Evolutionary conservation across 1,140 invertebrate species (phyloP), one percentile per base, ranked within the genome.

Genomic region (Pseudachorutes palmiensis): DNA sequence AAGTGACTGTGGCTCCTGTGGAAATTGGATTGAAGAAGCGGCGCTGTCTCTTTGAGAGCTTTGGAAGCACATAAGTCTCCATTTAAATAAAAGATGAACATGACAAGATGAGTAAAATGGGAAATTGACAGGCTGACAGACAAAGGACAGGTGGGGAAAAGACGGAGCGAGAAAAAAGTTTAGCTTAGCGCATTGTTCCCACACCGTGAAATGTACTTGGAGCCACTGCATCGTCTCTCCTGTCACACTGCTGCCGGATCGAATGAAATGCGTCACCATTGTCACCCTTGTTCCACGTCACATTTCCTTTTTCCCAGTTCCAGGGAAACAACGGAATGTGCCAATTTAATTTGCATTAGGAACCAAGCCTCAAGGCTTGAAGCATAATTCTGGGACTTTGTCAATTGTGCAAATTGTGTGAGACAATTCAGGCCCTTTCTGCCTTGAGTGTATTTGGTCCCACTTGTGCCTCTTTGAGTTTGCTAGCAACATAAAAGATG

Each of bases 111-210:
- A 24, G 51, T 16, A 55, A 55, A 55, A 55, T 3, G 12, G 51
- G 24, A 22, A 55, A 55, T 55, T 55, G 51, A 55, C 51, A 55
- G 51, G 51, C 51, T 55, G 51, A 55, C 51, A 55, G 51, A 24
- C 12, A 55, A 12, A 55, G 24, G 51, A 55, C 51, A 55, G 51
- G 51, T 55, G 51, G 24, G 24, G 51, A 55, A 14, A 55, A 16
- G 24, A 55, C 24, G 24, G 51, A 24, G 24, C 12, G 51, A 55
- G 5, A 55, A 55, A 55, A 55, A 55, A 16, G 51, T 55, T 22
- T 5, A 55, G 12, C n/a, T n/a, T n/a, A n/a, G 12, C 24, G 14
- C 51, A 16, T 55, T 55, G 51, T 55, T 55, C 51, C 51, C 24
- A 19, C 9, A 55, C 3, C 24, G 24, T 24, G 3, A 45, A 19